phyloP scores from a whole-genome alignment of 2,113 vertebrate genomes.

The Perca schrenkii region DNA sequence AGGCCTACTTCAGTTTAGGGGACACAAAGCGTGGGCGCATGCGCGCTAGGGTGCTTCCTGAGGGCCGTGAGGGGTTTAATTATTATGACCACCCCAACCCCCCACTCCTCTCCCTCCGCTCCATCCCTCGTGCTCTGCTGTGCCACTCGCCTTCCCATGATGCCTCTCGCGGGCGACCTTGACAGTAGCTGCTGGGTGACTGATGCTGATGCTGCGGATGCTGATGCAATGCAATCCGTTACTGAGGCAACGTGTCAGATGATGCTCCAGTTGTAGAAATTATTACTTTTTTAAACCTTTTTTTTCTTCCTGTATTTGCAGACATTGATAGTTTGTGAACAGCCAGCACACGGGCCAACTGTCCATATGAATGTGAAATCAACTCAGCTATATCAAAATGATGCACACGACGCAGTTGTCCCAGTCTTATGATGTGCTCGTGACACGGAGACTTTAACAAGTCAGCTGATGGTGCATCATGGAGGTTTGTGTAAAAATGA shows the following conservation, averaged over 20 bases:
- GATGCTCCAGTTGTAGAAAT: neutral
- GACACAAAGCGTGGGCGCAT: neutral
- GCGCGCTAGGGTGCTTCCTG: neutral
- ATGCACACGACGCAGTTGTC: neutral
- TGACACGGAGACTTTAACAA: neutral
- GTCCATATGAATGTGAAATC: neutral
- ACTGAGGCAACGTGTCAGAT: slow-evolving; percentile 27
- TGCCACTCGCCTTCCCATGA: slow-evolving; percentile 65
- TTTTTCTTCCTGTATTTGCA: neutral
- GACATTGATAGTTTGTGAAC: neutral
- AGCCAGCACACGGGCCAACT: neutral
- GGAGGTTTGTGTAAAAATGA: neutral
- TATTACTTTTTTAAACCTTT: neutral
- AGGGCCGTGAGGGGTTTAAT: neutral
- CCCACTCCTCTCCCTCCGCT: no score
- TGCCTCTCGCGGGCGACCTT: slow-evolving; percentile 80
- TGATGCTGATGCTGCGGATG: slow-evolving; percentile 67
- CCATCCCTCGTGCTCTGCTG: neutral
- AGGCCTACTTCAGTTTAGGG: slow-evolving; percentile 12
- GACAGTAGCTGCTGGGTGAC: slow-evolving; percentile 42
- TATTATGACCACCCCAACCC: neutral
- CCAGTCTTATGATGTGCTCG: neutral
- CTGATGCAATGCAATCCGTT: slow-evolving; percentile 61
- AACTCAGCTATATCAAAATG: neutral
- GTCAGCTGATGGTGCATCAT: slow-evolving; percentile 4